Conservation (phyloP, 2,113 vertebrate genomes). For the Mesocricetus auratus region DNA sequence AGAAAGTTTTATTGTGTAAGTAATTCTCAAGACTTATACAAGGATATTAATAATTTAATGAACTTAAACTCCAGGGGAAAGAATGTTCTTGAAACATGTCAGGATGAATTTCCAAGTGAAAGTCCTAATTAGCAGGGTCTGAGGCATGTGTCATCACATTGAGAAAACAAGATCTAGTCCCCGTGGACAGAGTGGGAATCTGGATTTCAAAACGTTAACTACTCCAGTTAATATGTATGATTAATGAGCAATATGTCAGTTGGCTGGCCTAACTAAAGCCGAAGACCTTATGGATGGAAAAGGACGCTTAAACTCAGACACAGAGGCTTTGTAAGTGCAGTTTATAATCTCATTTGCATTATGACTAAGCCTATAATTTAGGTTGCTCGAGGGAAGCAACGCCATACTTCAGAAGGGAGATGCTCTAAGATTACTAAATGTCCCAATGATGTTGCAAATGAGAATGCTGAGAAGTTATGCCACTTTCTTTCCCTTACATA, state of each 20-base stretch:
- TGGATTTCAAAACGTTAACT: constrained; percentile 77
- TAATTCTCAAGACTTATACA: constrained; percentile 66
- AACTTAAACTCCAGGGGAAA: constrained; percentile 58
- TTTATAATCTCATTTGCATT: constrained; percentile 16
- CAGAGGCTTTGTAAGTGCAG: constrained; percentile 21
- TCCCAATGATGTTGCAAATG: neutral
- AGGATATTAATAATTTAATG: constrained; percentile 82
- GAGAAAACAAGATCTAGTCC: constrained; percentile 81
- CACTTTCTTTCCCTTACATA: neutral
- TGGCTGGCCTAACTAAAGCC: constrained; percentile 58
- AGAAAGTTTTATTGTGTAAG: constrained; percentile 59
- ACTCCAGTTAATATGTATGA: constrained; percentile 70
- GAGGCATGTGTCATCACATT: constrained; percentile 78
- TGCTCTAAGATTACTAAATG: neutral
- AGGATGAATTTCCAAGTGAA: constrained; percentile 80
- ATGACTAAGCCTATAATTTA: constrained; percentile 16
- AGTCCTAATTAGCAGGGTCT: constrained; percentile 81
- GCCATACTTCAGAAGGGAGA: neutral
- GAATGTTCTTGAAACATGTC: constrained; percentile 77
- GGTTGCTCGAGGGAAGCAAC: neutral
- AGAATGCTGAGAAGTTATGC: neutral
- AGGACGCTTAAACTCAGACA: constrained; percentile 17
- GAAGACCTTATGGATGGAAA: constrained; percentile 47
- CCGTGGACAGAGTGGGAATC: constrained; percentile 73
- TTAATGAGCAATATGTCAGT: constrained; percentile 76